A percentile compares a stretch with the other conserved stretches of the same genome.
These are phyloP conservation scores for Parthenolecanium corni DNA, from an alignment of 2,888 invertebrate genomes.

Conservation along the genomic window DNA sequence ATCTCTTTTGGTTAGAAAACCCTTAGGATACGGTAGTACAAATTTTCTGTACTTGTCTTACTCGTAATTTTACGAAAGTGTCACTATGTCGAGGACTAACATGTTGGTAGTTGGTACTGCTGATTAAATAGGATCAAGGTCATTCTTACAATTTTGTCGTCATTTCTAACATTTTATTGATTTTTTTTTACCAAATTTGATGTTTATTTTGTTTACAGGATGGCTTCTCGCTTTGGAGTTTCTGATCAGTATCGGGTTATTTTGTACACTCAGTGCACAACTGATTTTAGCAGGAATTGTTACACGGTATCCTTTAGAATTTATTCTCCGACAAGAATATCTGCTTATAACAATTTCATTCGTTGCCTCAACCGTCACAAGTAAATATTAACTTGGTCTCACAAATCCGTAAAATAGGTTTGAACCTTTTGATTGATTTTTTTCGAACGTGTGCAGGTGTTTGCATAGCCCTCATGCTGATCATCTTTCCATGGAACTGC, in stretches of 20 bases:
- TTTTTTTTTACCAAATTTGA: background rate
- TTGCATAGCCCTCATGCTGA: slow-evolving; percentile 66
- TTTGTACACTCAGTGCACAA: slow-evolving; percentile 64
- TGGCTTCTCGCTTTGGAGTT: slow-evolving; percentile 89
- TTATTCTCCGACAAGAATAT: slow-evolving; percentile 72
- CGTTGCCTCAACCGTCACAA: slow-evolving; percentile 54
- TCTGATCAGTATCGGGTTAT: slow-evolving; percentile 73
- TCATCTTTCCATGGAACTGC: slow-evolving; percentile 79
- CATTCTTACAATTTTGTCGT: too few relatives aligned
- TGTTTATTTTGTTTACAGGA: slow-evolving; percentile 40
- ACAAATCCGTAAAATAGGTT: too few relatives aligned
- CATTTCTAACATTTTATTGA: too few relatives aligned
- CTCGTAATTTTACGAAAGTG: too few relatives aligned
- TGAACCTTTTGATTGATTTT: slow-evolving; percentile 4
- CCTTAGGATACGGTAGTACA: too few relatives aligned
- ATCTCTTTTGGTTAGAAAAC: too few relatives aligned
- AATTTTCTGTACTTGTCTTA: too few relatives aligned
- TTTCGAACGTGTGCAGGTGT: slow-evolving; percentile 50
- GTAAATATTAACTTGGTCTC: too few relatives aligned
- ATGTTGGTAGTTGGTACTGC: too few relatives aligned
- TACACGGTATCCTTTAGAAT: slow-evolving; percentile 64
- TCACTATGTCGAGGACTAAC: too few relatives aligned
- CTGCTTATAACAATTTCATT: slow-evolving; percentile 60
- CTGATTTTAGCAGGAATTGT: slow-evolving; percentile 64
- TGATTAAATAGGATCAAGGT: too few relatives aligned